phyloP scores from a whole-genome alignment of 2,888 invertebrate species.

The Troilus luridus region DNA sequence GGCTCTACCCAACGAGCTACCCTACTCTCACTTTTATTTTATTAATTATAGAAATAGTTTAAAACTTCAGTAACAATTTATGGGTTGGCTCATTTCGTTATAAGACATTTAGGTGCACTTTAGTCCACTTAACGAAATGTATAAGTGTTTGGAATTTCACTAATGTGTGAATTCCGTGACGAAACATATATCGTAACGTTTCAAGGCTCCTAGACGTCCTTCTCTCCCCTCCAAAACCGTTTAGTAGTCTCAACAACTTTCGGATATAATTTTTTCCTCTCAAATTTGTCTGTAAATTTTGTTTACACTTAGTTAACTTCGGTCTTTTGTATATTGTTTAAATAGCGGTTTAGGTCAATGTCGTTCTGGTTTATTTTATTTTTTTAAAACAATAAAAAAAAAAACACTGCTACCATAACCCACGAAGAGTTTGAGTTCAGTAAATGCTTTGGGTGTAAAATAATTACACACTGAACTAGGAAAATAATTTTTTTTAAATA shows the following conservation, averaged over 20 bases:
- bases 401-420: too few relatives aligned
- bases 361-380: neutral
- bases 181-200: neutral
- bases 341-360: neutral
- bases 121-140: neutral
- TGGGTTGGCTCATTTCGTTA: neutral
- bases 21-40: too few relatives aligned
- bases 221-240: constrained; percentile 1
- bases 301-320: neutral
- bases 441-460: too few relatives aligned
- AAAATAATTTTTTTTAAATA: too few relatives aligned
- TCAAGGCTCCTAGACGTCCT: constrained; percentile 24
- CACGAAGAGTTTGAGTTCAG: too few relatives aligned
- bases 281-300: neutral
- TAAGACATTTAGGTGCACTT: neutral
- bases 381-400: too few relatives aligned
- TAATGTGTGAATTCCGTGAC: neutral
- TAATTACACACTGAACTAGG: too few relatives aligned
- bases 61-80: neutral
- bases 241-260: constrained; percentile 11
- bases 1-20: too few relatives aligned
- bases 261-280: neutral
- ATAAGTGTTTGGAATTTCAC: neutral
- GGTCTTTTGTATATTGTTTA: neutral
- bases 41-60: too few relatives aligned